phyloP scores from a whole-genome alignment of 2,113 vertebrate genomes.

The Heterochromis multidens region DNA sequence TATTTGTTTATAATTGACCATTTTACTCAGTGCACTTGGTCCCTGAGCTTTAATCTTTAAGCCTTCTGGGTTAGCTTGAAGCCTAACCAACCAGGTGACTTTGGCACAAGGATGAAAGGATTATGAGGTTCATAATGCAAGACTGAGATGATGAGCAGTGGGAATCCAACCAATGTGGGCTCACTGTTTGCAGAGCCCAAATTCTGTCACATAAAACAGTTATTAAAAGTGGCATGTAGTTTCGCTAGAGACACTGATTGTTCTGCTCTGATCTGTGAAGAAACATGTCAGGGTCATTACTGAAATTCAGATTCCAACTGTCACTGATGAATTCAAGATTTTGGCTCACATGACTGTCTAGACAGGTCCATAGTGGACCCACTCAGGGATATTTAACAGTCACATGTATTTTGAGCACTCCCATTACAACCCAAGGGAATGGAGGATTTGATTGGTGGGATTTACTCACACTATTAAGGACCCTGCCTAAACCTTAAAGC shows the following conservation, averaged over 20 bases:
- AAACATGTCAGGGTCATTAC: not conserved
- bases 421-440: conserved; percentile 49
- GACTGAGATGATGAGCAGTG: conserved; percentile 38
- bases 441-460: conserved; percentile 45
- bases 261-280: conserved; percentile 4
- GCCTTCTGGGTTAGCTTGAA: conserved; percentile 14
- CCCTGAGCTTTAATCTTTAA: conserved; percentile 24
- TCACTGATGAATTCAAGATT: conserved; percentile 35
- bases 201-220: not conserved
- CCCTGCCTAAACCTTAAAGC: conserved; percentile 18
- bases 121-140: conserved; percentile 3
- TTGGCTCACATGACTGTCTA: not conserved
- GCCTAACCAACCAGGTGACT: conserved; percentile 16
- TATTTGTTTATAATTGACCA: conserved; percentile 52
- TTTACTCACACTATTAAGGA: conserved; percentile 62
- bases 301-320: conserved; percentile 10
- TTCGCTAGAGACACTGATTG: conserved; percentile 6
- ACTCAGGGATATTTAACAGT: conserved; percentile 40
- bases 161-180: not conserved
- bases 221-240: conserved; percentile 19
- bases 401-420: conserved; percentile 39
- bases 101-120: conserved; percentile 19
- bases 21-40: conserved; percentile 21
- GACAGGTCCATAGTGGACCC: conserved; percentile 40
- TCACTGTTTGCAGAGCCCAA: not conserved